A percentile compares a stretch with the other conserved stretches of the same genome.
These are phyloP conservation scores for Mnemiopsis leidyi DNA, from an alignment of 37 sponge, comb jelly and placozoan species.

Conservation along the genomic window DNA sequence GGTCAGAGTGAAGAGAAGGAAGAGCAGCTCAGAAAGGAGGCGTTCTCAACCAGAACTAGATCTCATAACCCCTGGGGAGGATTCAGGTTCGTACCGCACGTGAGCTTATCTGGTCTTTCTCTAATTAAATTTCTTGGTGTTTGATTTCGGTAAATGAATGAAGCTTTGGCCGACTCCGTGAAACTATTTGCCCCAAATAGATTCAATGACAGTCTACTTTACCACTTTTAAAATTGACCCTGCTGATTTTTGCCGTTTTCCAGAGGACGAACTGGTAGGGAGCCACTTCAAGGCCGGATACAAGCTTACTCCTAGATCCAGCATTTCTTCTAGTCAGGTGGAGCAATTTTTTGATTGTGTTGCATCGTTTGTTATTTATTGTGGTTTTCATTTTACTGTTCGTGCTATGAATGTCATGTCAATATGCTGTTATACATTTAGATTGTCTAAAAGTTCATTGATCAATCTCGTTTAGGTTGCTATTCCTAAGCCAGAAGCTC, in stretches of 20 bases:
- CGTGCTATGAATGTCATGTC: too few species aligned
- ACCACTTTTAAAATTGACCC: neutral
- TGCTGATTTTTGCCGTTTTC: neutral
- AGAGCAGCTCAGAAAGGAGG: constrained; percentile 64
- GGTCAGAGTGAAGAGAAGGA: neutral
- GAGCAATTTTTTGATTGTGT: too few species aligned
- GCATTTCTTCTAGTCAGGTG: too few species aligned
- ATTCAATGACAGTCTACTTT: neutral
- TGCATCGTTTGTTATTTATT: too few species aligned
- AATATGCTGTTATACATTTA: too few species aligned
- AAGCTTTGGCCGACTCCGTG: neutral
- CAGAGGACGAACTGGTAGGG: neutral
- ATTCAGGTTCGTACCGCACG: neutral
- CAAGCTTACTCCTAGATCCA: neutral
- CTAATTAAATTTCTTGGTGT: neutral
- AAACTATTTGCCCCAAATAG: neutral
- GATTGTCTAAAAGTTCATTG: too few species aligned
- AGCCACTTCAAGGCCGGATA: neutral
- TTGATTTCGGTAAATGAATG: neutral
- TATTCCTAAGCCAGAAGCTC: too few species aligned
- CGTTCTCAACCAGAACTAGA: constrained; percentile 58
- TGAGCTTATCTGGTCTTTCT: neutral
- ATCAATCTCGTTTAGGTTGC: too few species aligned
- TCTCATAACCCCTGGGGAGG: neutral
- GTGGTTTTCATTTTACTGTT: too few species aligned